Base-by-base conservation (phyloP, 2,797 vertebrate species). In the Cirrhinus molitorella region DNA sequence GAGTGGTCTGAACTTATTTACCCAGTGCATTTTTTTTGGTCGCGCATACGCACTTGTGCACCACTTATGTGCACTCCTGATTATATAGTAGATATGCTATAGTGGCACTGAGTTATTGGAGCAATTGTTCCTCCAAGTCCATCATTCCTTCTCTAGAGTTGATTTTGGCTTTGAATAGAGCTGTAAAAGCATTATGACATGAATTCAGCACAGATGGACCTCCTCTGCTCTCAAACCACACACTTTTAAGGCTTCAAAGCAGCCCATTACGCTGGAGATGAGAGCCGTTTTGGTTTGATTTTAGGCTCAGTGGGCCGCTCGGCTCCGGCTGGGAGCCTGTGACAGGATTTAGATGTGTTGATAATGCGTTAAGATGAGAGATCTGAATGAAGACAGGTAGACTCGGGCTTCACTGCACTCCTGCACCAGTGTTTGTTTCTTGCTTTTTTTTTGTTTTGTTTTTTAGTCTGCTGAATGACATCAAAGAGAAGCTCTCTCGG, bases 381-480 rank as follows among this genome's bases (percentile, higher is more conserved):
- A 59, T 77, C 49, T 70, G 81, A 77, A 83, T 70, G 73, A 83
- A 83, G 81, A 83, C 73, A 83, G 73, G 73, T 75, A 67, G 73
- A 77, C 81, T 70, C 21, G 0, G 40, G 73, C 81, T 70, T 57
- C 65, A 68, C 63, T 83, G 81, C 63, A 77, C 73, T 68, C 25
- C 73, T 37, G 81, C 81, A 77, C 51, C 34, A 76, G 63, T 83
- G 81, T 83, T 83, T 84, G 75, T 80, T 80, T 84, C 67, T 72
- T 57, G 53, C 31, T 72, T 90, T 89, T 89, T 92, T 53, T 83
- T 68, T 17, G 11, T 81, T 85, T 81, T 77, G 37, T 75, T 80
- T 83, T 91, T 88, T 84, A 89, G 89, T 93, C 92, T 93, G 92
- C 92, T 94, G 92, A 90, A 90, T 92, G 93, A 94, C 94, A 94